Percentiles rank a stretch among this genome's conserved stretches.
These are phyloP conservation scores for Erebia palarica DNA, from an alignment of 2,888 invertebrate species.

Conservation along the genomic window DNA sequence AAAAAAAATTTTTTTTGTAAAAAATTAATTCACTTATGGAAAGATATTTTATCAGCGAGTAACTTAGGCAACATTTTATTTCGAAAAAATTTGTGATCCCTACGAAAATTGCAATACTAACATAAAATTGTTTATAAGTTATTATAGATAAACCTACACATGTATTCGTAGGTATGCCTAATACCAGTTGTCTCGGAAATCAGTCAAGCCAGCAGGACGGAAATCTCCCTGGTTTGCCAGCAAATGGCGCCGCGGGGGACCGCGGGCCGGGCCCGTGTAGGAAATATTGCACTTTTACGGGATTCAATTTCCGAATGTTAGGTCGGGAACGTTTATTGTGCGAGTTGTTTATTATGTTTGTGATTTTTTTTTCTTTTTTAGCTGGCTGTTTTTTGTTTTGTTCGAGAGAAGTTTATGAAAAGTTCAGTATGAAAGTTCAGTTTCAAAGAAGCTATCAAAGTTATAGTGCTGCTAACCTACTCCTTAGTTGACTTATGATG, in stretches of 20 bases:
- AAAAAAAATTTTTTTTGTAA: no score
- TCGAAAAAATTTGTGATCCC: no score
- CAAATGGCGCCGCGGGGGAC: conserved; percentile 66
- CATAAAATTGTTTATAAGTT: no score
- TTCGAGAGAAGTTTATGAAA: neutral
- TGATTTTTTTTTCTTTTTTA: conserved; percentile 15
- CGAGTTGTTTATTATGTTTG: conserved; percentile 24
- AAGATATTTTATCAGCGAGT: no score
- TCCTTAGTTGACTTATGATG: no score
- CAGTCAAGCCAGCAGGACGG: conserved; percentile 52
- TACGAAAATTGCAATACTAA: no score
- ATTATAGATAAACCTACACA: conserved; percentile 5
- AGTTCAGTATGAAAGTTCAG: neutral
- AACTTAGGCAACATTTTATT: no score
- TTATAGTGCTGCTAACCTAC: no score
- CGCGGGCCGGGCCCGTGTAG: conserved; percentile 35
- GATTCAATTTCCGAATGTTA: conserved; percentile 46
- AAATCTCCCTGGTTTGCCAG: conserved; percentile 61
- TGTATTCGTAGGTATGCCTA: conserved; percentile 29
- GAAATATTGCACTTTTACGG: conserved; percentile 51
- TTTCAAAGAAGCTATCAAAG: no score
- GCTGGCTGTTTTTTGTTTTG: neutral
- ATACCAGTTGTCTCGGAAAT: conserved; percentile 42
- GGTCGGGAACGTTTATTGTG: conserved; percentile 28
- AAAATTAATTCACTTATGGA: no score